Evolutionary conservation across 1,140 invertebrate species (phyloP).

Genomic region (Nautilus pompilius): DNA sequence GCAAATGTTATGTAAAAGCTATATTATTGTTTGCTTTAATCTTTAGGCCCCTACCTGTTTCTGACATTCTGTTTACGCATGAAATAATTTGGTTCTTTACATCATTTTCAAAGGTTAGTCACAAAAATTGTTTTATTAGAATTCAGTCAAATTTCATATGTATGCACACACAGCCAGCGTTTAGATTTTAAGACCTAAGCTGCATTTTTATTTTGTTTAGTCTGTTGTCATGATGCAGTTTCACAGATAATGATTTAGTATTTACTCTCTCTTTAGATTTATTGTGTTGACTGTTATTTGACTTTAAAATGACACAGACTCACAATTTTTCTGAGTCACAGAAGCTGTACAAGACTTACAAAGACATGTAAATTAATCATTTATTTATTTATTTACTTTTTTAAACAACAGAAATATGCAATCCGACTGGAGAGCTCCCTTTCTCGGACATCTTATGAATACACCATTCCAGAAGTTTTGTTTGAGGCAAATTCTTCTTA

Average conservation of each 20-base stretch:
- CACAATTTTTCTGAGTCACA: neutral
- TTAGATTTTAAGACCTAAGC: too few species aligned
- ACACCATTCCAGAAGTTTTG: slow-evolving; percentile 60
- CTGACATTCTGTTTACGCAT: too few species aligned
- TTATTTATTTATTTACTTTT: neutral
- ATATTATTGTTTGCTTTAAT: too few species aligned
- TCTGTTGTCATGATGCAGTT: neutral
- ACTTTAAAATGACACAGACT: neutral
- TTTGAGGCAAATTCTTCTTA: slow-evolving; percentile 72
- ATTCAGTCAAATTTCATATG: too few species aligned
- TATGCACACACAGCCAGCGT: too few species aligned
- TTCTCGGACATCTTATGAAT: slow-evolving; percentile 63
- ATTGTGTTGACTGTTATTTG: neutral
- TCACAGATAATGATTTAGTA: neutral
- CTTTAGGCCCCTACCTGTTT: too few species aligned
- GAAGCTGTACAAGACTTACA: neutral
- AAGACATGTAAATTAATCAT: neutral
- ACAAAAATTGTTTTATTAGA: too few species aligned
- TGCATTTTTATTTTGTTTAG: too few species aligned
- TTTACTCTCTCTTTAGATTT: neutral
- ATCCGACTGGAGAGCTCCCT: slow-evolving; percentile 70
- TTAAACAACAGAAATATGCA: slow-evolving; percentile 61
- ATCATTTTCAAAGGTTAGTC: too few species aligned
- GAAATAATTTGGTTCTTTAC: too few species aligned
- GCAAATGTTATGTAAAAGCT: too few species aligned